Evolutionary conservation across 2,888 invertebrate genomes (phyloP).

Genomic region (Adela reaumurella): DNA sequence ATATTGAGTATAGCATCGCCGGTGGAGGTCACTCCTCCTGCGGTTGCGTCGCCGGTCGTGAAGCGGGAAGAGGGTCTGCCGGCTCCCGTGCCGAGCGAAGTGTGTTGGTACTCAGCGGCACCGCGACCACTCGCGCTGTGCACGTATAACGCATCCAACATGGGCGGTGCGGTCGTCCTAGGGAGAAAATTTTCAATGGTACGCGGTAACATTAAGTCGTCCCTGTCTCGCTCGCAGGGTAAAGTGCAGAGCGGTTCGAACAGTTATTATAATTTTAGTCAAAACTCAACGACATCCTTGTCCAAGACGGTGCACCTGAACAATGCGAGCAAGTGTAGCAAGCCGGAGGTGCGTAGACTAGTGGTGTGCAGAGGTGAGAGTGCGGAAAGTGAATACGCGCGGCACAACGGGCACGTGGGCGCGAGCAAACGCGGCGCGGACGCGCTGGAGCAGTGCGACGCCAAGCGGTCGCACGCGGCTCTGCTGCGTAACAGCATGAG

Average conservation of each 20-base stretch:
- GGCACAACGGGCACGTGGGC: conserved; percentile 28
- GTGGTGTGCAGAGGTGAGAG: conserved; percentile 28
- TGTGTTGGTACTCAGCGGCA: conserved; percentile 50
- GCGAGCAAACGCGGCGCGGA: conserved; percentile 13
- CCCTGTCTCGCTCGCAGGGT: conserved; percentile 34
- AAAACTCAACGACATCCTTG: conserved; percentile 31
- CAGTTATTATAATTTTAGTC: conserved; percentile 33
- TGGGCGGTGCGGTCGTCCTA: conserved; percentile 54
- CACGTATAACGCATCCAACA: conserved; percentile 54
- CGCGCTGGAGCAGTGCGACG: conserved; percentile 6
- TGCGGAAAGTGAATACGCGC: neutral
- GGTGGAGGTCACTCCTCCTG: conserved; percentile 13
- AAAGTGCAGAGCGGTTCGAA: conserved; percentile 24
- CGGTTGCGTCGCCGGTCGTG: neutral
- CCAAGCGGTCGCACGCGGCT: neutral
- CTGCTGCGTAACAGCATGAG: conserved; percentile 6
- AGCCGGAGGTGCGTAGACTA: conserved; percentile 47
- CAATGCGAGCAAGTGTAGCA: conserved; percentile 38
- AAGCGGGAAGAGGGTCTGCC: conserved; percentile 22
- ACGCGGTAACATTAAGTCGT: conserved; percentile 45
- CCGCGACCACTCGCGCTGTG: conserved; percentile 59
- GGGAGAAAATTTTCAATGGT: conserved; percentile 49
- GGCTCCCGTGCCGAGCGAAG: conserved; percentile 31
- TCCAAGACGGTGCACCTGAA: conserved; percentile 42
- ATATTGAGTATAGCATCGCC: conserved; percentile 23